phyloP scores from a whole-genome alignment of 1,140 invertebrate genomes.

The Drosophila orosa region DNA sequence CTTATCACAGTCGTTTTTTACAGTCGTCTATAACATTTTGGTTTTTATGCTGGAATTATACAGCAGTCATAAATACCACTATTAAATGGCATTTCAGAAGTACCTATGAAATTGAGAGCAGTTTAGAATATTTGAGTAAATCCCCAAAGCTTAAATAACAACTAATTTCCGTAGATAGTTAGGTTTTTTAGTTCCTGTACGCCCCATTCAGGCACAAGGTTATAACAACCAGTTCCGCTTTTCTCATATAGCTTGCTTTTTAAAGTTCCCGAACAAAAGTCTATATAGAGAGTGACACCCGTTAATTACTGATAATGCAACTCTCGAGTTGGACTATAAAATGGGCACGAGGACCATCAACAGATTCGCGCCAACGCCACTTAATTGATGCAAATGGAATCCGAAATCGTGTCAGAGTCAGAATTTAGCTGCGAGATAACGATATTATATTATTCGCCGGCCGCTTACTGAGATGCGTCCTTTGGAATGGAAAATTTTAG shows the following conservation, averaged over 20 bases:
- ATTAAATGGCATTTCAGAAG: not conserved
- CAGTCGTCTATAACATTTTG: not conserved
- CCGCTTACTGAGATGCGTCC: constrained; percentile 41
- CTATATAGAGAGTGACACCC: not conserved
- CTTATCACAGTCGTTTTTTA: constrained; percentile 18
- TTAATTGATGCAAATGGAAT: constrained; percentile 56
- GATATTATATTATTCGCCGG: constrained; percentile 23
- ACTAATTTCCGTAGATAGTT: constrained; percentile 6
- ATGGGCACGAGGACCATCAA: constrained; percentile 54
- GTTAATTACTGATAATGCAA: constrained; percentile 36
- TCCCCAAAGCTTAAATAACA: not conserved
- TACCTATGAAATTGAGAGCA: not conserved
- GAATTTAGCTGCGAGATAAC: constrained; percentile 52
- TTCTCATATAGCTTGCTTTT: not conserved
- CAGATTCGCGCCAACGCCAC: constrained; percentile 22
- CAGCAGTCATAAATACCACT: constrained; percentile 1
- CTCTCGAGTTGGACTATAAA: constrained; percentile 35
- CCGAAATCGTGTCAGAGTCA: constrained; percentile 66
- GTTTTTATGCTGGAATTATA: constrained; percentile 13
- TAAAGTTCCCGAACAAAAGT: not conserved
- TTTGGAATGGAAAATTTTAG: constrained; percentile 68
- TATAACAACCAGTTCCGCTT: constrained; percentile 21
- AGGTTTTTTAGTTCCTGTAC: constrained; percentile 29
- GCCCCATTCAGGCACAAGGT: constrained; percentile 1
- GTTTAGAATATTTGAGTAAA: not conserved